Base-by-base conservation (phyloP, 2,888 invertebrate species). In the Erannis defoliaria region DNA sequence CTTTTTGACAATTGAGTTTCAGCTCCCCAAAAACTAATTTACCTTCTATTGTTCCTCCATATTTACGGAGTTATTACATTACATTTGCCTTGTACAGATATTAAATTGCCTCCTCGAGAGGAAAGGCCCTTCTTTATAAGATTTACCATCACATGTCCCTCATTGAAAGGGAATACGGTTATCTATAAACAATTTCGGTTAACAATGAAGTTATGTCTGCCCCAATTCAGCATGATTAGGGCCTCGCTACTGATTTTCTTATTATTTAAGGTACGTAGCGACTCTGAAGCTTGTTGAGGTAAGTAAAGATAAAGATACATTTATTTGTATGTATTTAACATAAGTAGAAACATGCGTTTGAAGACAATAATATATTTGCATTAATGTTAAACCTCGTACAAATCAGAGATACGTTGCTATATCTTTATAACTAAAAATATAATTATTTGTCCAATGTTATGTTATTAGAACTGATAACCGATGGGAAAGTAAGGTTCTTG, bases 1-100 rank as follows among this genome's bases (percentile, higher is more conserved):
- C 80, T 81, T 84, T 81, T 80, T 80, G 81, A 82, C 86, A 88
- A 89, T 88, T 77, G 87, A 85, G 82, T 89, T 87, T 84, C 75
- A 77, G 77, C 80, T 81, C 80, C 84, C 84, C 82, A 77, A 84
- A 87, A 90, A 89, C 87, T 87, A 88, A 89, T 88, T 90, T 89
- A 88, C 82, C 78, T 84, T 82, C 81, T 81, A 86, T 88, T 89
- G 86, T 90, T 88, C 86, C 80, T 82, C 80, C 85, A 86, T 88
- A 87, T 89, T 89, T 88, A 84, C 84, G 75, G 75, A 84, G 80
- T 88, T 89, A 90, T 89, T 88, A 82, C 73, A 76, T 81, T 78
- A 80, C 84, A 84, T 89, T 88, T 86, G 84, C 82, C 85, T 84
- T 86, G 86, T 89, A 85, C 85, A 86, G 87, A 89, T 85, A 90